Conservation (phyloP, 2,888 invertebrate species). For the Idaea aversata region DNA sequence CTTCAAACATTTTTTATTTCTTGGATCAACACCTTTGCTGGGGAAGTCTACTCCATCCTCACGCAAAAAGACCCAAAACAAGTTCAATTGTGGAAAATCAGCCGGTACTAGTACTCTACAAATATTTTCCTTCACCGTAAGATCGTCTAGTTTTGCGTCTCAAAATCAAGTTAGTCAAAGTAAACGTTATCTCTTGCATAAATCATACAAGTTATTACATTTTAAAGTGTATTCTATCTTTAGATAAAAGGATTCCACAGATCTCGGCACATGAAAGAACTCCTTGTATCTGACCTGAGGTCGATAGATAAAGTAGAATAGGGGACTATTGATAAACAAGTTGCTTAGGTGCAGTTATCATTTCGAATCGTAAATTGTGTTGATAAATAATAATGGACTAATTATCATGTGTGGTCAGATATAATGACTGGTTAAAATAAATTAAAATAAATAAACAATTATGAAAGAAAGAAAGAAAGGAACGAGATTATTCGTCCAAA, state of each 20-base stretch:
- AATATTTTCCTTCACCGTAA: too few relatives aligned
- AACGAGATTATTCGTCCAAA: too few relatives aligned
- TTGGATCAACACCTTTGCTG: too few relatives aligned
- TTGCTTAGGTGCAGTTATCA: not conserved
- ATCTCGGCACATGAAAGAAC: constrained; percentile 18
- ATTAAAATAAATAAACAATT: too few relatives aligned
- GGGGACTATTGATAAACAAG: not conserved
- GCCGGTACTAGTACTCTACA: too few relatives aligned
- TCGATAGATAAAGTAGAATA: not conserved
- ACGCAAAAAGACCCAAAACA: too few relatives aligned
- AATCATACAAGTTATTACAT: constrained; percentile 13
- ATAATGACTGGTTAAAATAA: not conserved
- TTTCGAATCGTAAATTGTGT: not conserved
- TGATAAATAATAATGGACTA: not conserved
- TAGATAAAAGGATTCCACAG: constrained; percentile 10
- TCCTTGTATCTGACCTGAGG: not conserved
- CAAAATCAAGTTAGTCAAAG: not conserved
- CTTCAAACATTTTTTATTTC: too few relatives aligned
- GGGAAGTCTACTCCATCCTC: too few relatives aligned
- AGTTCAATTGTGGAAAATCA: too few relatives aligned
- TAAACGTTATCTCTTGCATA: constrained; percentile 11
- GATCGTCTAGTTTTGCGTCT: too few relatives aligned
- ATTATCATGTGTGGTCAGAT: too few relatives aligned
- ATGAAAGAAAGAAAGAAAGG: too few relatives aligned
- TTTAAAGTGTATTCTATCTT: constrained; percentile 26